phyloP scores from a whole-genome alignment of 2,113 vertebrate species.

The Pristiophorus japonicus region DNA sequence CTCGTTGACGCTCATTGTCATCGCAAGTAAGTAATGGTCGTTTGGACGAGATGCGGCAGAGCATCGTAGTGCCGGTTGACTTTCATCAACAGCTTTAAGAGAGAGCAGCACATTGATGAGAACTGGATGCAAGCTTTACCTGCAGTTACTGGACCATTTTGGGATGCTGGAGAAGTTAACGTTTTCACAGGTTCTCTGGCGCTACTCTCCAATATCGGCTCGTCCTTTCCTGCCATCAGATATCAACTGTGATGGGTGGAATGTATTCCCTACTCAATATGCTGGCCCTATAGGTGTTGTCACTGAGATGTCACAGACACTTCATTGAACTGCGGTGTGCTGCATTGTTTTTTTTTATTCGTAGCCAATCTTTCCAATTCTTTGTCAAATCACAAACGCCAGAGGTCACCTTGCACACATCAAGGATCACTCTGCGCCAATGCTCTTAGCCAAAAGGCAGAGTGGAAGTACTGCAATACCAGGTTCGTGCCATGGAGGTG shows the following conservation, averaged over 20 bases:
- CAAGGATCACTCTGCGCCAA: too few species aligned
- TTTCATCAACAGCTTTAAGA: neutral
- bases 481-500: too few species aligned
- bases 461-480: too few species aligned
- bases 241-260: neutral
- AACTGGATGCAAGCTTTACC: too few species aligned
- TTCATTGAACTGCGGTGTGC: neutral
- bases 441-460: too few species aligned
- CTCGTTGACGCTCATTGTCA: neutral
- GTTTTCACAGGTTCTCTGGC: neutral
- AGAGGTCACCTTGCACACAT: too few species aligned
- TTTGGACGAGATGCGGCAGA: neutral
- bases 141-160: too few species aligned
- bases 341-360: too few species aligned
- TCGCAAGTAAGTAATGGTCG: neutral
- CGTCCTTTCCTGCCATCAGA: neutral
- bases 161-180: neutral
- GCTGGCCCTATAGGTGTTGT: neutral
- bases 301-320: neutral
- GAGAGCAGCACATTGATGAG: neutral
- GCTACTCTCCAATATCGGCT: too few species aligned
- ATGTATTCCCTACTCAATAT: neutral
- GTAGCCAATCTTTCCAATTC: too few species aligned
- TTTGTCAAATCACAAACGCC: too few species aligned
- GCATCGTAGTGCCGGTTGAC: neutral